Base-by-base conservation (phyloP, 2,888 invertebrate genomes). In the Cylloceria caligata region DNA sequence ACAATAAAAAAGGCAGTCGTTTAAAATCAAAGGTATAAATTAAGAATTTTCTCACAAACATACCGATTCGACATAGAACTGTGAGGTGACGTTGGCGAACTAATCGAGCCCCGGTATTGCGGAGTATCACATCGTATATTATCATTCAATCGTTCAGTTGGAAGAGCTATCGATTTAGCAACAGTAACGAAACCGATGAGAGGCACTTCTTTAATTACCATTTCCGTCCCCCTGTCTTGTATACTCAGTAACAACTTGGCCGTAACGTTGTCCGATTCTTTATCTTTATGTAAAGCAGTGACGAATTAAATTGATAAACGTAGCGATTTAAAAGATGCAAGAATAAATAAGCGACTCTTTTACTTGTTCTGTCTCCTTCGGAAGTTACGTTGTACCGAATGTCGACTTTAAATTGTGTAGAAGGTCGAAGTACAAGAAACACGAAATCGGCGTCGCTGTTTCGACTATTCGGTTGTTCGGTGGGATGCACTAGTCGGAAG, bases 71-170 rank as follows among this genome's bases (percentile, higher is more conserved):
- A 90, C 2, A 83, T 67, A 27, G 87, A 81, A 77, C 91, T 90
- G 55, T 90, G 89, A 0, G 91, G 91, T 5, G 92, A 92, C 27
- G 88, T 89, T n/a, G 91, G 91, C 11, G 91, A 91, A 60, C 85
- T 86, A 42, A 86, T 57, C 36, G 85, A 75, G 24, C 82, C 81
- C 6, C 84, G 75, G 65, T 85, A 84, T 72, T 89, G 90, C 16
- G 92, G 92, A 1, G 92, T 92, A 36, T 90, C 90, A 36, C 89
- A 90, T 5, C 92, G 90, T 36, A 87, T 76, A 81, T 89, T 83
- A 52, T 90, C 90, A 11, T 69, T 75, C 27, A 52, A 64, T 55
- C 67, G 75, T 9, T 82, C 82, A 0, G 27, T 11, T 9, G 60
- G 24, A 11, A 55, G 16, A 67, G 13, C 87, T 55, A 76, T 90